Base-by-base conservation (phyloP, 2,888 invertebrate genomes). In the Limulus polyphemus region DNA sequence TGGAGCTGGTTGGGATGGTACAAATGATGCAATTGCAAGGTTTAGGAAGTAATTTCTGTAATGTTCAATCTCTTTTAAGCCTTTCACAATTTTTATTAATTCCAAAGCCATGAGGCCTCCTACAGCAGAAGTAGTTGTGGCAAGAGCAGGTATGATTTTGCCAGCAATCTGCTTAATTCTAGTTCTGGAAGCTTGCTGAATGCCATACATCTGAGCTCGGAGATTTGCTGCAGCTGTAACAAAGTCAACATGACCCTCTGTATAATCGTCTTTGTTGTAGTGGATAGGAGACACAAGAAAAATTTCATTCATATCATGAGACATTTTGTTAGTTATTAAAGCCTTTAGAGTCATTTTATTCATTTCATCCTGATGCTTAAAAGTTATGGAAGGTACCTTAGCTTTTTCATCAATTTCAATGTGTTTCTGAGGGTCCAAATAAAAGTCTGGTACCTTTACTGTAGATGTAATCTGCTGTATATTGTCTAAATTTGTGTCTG, bases 101-200 rank as follows among this genome's bases (percentile, higher is more conserved):
- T 64, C 64, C 32, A 64, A n/a, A 49, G 49, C 11, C 12, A 75
- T 77, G 65, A 78, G 70, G 10, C 77, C 77, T n/a, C 76, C 73
- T 9, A 78, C 75, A 55, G 75, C 72, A 16, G 77, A 76, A 11
- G 77, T 77, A n/a, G 77, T 78, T 5, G 77, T 78, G 57, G 77
- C 77, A 52, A 78, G 77, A 61, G 77, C 77, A 9, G 77, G 77
- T 10, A 77, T 75, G 54, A 78, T 77, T 47, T 73, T 70, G 4
- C 77, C 77, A n/a, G 77, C 77, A 14, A 78, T 77, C 32, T 65
- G 60, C 65, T 73, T 74, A 47, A 56, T 56, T 46, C 54, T 54
- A 55, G 75, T 69, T 50, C 76, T 67, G 62, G 76, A 76, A 48
- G 71, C 71, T 14, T 59, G 66, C 59, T 74, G 75, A 58, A 77